These are phyloP conservation scores for Malthinus seriepunctatus DNA, from an alignment of 2,888 invertebrate genomes.

Conservation along the genomic window DNA sequence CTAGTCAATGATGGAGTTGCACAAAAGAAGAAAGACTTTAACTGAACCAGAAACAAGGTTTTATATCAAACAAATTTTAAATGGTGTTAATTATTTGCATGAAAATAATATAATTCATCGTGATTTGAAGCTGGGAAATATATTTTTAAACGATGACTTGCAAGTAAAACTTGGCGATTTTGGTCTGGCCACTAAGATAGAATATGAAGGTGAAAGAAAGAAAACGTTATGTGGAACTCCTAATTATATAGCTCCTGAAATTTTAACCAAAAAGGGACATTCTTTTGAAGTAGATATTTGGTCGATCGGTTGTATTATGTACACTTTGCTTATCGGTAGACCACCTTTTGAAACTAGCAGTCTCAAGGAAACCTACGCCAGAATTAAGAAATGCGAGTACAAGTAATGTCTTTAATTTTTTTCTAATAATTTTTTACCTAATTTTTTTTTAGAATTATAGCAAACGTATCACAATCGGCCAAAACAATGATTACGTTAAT, in stretches of 20 bases:
- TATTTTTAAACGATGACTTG: slow-evolving; percentile 93
- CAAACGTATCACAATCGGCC: slow-evolving; percentile 66
- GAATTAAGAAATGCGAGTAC: slow-evolving; percentile 95
- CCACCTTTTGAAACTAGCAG: slow-evolving; percentile 98
- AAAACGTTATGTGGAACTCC: slow-evolving; percentile 99
- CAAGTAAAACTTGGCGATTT: slow-evolving; percentile 98
- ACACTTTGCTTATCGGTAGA: slow-evolving; percentile 93
- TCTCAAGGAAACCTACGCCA: slow-evolving; percentile 92
- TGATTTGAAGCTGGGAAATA: slow-evolving; percentile 96
- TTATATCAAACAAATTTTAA: slow-evolving; percentile 92
- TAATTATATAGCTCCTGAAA: slow-evolving; percentile 99
- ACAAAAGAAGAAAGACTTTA: slow-evolving; percentile 91
- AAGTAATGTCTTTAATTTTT: slow-evolving; percentile 54
- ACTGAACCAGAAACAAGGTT: slow-evolving; percentile 98
- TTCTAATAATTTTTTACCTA: slow-evolving; percentile 26
- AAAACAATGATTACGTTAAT: slow-evolving; percentile 80
- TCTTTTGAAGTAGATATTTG: slow-evolving; percentile 99
- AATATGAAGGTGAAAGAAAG: slow-evolving; percentile 84
- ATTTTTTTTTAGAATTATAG: too few relatives aligned
- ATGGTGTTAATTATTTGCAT: slow-evolving; percentile 92
- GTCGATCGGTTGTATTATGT: slow-evolving; percentile 99
- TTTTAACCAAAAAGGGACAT: slow-evolving; percentile 95
- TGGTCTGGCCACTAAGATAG: slow-evolving; percentile 92
- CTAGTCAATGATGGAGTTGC: slow-evolving; percentile 98
- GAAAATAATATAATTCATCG: slow-evolving; percentile 92